Base-by-base conservation (phyloP, 2,113 vertebrate genomes). In the Aspiorhynchus laticeps region DNA sequence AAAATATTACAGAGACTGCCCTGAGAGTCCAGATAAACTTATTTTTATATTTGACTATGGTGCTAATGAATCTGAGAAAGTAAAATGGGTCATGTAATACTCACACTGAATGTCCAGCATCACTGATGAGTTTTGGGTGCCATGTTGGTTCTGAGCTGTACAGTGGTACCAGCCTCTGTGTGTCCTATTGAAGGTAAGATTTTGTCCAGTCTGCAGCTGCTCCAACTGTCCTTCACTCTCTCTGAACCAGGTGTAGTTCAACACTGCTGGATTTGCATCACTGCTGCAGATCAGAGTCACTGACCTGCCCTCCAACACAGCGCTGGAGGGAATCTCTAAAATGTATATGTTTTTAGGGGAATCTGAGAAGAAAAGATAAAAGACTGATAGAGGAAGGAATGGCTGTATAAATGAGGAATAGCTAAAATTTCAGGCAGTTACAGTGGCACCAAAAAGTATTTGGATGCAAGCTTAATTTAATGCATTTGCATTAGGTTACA, bases 221-320 rank as follows among this genome's bases (percentile, higher is more conserved):
- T 90, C 75, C 56, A 56, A 87, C 33, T 87, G 51, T 51, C 87
- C 19, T 56, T 89, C 91, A 14, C 79, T 84, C 46, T 85, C 88
- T 91, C 88, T 89, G 83, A 92, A 93, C 94, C 94, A 95, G 90
- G 88, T 94, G 91, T 93, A 84, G 90, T 91, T 93, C 2, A 76
- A 21, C 8, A 24, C 88, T 0, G 81, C 77, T 85, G 94, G 94
- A 71, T 93, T 94, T 75, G 91, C 90, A 7, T 90, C 31, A 81
- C 80, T 92, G 7, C 80, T 80, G 89, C 94, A 95, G 75, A 59
- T 92, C 83, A 95, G 91, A 88, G 90, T 92, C 33, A 94, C 91
- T 41, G 90, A 86, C 83, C 80, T 89, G 78, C 93, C 91, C 2
- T 92, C 88, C 33, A 14, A 19, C 24, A 94, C 74, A 5, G 91